Conservation (phyloP, 2,888 invertebrate genomes). For the Chrysolina americana region DNA sequence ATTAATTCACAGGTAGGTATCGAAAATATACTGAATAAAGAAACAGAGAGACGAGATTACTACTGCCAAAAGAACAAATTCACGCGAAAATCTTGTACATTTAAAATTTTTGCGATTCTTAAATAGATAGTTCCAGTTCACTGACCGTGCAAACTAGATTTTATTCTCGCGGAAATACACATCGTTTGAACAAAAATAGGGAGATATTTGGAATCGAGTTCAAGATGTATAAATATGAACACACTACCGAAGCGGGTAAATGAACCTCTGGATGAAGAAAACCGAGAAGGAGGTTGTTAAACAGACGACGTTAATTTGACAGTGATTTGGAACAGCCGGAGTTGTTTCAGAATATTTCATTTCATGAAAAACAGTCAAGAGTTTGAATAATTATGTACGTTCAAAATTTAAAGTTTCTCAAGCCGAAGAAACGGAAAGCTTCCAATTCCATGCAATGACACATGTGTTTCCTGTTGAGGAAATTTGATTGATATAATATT, state of each 20-base stretch:
- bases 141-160: constrained; percentile 9
- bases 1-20: no score
- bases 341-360: background rate
- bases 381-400: no score
- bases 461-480: no score
- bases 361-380: background rate
- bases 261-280: background rate
- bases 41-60: no score
- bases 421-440: no score
- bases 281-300: background rate
- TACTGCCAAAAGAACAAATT: no score
- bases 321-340: background rate
- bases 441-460: no score
- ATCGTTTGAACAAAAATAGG: background rate
- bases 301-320: constrained; percentile 15
- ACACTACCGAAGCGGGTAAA: constrained; percentile 9
- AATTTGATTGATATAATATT: no score
- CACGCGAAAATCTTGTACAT: background rate
- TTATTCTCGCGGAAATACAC: background rate
- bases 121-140: background rate
- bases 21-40: no score
- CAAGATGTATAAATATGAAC: background rate
- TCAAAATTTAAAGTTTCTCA: no score
- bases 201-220: background rate
- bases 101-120: background rate